These are phyloP conservation scores for Carassius carassius DNA, from an alignment of 2,113 vertebrate genomes.

Conservation along the genomic window DNA sequence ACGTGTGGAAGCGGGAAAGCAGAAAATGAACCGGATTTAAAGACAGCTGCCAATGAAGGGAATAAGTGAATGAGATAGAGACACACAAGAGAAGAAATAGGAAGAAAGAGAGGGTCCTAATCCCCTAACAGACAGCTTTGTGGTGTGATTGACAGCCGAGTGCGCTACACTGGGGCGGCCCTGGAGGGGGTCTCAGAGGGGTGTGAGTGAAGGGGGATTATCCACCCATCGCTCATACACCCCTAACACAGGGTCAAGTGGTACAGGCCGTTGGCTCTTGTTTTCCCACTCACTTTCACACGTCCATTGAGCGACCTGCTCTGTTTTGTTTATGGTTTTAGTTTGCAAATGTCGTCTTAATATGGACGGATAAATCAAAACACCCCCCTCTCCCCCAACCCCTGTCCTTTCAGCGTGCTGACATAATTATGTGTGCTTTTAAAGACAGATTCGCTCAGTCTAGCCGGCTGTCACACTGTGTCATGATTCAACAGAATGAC, in stretches of 20 bases:
- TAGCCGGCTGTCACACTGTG: not conserved
- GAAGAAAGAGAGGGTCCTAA: constrained; percentile 65
- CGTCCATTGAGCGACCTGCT: constrained; percentile 54
- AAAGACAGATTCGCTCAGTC: constrained; percentile 7
- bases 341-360: constrained; percentile 63
- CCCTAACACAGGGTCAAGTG: constrained; percentile 74
- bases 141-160: constrained; percentile 78
- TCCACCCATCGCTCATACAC: constrained; percentile 62
- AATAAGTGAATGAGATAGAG: constrained; percentile 38
- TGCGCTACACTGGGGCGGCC: constrained; percentile 63
- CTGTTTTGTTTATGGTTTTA: constrained; percentile 69
- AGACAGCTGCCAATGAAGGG: constrained; percentile 34
- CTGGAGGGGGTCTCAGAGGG: constrained; percentile 49
- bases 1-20: constrained; percentile 8
- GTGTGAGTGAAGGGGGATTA: constrained; percentile 68
- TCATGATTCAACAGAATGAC: not conserved
- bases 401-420: constrained; percentile 21
- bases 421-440: constrained; percentile 31
- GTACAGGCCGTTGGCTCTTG: constrained; percentile 71
- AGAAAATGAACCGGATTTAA: constrained; percentile 29
- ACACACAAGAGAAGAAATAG: constrained; percentile 38
- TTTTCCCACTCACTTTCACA: constrained; percentile 60
- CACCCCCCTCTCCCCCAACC: constrained; percentile 16
- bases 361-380: constrained; percentile 43
- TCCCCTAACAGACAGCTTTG: constrained; percentile 79